Conservation (phyloP, 1,140 invertebrate species). For the Drosophila lowei region DNA sequence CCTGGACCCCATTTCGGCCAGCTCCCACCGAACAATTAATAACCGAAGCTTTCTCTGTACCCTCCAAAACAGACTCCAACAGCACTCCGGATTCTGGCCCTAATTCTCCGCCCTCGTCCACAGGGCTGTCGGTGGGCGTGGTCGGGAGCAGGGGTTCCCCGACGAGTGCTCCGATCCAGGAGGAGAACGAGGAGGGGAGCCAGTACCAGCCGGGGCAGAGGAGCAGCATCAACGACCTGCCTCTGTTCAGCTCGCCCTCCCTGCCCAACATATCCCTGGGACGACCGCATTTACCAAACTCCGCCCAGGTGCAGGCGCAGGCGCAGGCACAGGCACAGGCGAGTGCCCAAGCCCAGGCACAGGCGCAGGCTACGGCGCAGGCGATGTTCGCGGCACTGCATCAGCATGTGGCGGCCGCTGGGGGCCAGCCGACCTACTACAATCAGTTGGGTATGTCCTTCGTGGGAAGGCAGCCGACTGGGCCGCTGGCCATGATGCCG, state of each 20-base stretch:
- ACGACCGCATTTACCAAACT: constrained; percentile 87
- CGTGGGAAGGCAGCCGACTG: constrained; percentile 40
- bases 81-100: constrained; percentile 92
- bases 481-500: constrained; percentile 60
- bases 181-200: constrained; percentile 85
- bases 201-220: constrained; percentile 82
- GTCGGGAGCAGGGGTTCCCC: constrained; percentile 84
- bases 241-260: constrained; percentile 96
- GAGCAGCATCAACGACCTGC: constrained; percentile 84
- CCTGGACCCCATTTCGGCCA: neutral
- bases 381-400: constrained; percentile 69
- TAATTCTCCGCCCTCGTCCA: constrained; percentile 90
- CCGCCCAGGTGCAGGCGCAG: constrained; percentile 74
- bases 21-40: too few species aligned
- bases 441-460: constrained; percentile 68
- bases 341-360: constrained; percentile 46
- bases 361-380: constrained; percentile 71
- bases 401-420: constrained; percentile 63
- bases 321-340: constrained; percentile 7
- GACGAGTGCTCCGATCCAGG: constrained; percentile 88
- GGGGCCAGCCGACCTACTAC: constrained; percentile 63
- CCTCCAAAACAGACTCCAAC: constrained; percentile 81
- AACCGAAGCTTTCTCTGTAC: neutral
- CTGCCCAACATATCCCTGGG: constrained; percentile 98
- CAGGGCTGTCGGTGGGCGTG: constrained; percentile 84